Evolutionary conservation across 92 coral and sea anemone genomes (phyloP).

Genomic region (Zoanthus sansibaricus): DNA sequence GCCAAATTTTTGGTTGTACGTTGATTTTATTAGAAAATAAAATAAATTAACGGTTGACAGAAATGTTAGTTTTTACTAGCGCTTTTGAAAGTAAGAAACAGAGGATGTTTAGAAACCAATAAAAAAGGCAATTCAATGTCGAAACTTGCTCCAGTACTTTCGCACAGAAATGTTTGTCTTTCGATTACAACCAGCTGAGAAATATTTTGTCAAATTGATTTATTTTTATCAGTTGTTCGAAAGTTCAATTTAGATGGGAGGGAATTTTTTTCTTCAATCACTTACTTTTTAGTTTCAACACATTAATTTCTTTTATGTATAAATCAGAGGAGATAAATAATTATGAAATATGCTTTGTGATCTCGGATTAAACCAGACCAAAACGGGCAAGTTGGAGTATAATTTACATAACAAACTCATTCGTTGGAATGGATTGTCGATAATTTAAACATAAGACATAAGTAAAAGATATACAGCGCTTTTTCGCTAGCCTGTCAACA

Average conservation of each 20-base stretch:
- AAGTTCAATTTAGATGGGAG: conserved; percentile 38
- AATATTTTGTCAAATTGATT: neutral
- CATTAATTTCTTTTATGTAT: conserved; percentile 24
- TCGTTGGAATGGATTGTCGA: conserved; percentile 14
- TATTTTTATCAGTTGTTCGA: neutral
- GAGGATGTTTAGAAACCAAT: conserved; percentile 21
- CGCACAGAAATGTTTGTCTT: conserved; percentile 1
- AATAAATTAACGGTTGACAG: neutral
- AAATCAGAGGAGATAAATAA: conserved; percentile 28
- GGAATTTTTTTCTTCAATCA: conserved; percentile 24
- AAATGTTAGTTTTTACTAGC: conserved; percentile 31
- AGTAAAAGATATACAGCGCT: neutral
- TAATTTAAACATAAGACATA: neutral
- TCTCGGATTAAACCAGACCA: conserved; percentile 31
- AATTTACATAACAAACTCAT: conserved; percentile 21
- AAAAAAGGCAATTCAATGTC: conserved; percentile 11
- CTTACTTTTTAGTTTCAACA: neutral
- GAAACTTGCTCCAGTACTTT: conserved; percentile 32
- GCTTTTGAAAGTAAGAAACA: neutral
- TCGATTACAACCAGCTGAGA: neutral
- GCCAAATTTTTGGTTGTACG: neutral
- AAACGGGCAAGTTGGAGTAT: conserved; percentile 13
- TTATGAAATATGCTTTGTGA: conserved; percentile 46
- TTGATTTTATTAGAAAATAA: neutral
- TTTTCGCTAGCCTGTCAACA: neutral